Evolutionary conservation across 2,888 invertebrate genomes (phyloP).

Genomic region (Chrysina gloriosa): DNA sequence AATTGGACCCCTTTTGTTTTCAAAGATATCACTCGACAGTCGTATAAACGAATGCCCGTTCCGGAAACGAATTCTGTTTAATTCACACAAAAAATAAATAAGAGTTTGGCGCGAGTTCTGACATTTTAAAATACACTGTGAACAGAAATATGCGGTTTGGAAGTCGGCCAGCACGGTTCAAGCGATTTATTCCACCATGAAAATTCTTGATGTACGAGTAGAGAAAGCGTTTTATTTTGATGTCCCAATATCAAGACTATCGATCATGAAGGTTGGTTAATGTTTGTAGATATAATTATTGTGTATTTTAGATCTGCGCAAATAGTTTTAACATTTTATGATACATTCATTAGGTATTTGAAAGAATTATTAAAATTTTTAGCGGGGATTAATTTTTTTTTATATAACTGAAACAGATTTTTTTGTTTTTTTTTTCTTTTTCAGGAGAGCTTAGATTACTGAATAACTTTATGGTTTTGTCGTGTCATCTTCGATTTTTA

Average conservation of each 20-base stretch:
- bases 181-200: slow-evolving; percentile 34
- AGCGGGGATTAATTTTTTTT: no score
- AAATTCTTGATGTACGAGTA: slow-evolving; percentile 28
- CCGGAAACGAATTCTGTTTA: slow-evolving; percentile 57
- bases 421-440: no score
- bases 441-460: no score
- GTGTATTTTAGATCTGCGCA: no score
- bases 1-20: slow-evolving; percentile 52
- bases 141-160: slow-evolving; percentile 58
- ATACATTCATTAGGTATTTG: no score
- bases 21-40: slow-evolving; percentile 54
- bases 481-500: no score
- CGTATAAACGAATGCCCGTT: slow-evolving; percentile 50
- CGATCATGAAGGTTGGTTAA: neutral
- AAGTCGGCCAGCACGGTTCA: slow-evolving; percentile 44
- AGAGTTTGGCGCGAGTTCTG: slow-evolving; percentile 56
- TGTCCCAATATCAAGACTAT: neutral
- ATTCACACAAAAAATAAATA: slow-evolving; percentile 59
- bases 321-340: no score
- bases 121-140: slow-evolving; percentile 60
- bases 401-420: no score
- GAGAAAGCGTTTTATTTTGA: slow-evolving; percentile 14
- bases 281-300: no score
- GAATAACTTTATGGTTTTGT: no score
- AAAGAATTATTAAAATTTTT: no score